These are phyloP conservation scores for Melanchra persicariae DNA, from an alignment of 2,888 invertebrate species.

Conservation along the genomic window DNA sequence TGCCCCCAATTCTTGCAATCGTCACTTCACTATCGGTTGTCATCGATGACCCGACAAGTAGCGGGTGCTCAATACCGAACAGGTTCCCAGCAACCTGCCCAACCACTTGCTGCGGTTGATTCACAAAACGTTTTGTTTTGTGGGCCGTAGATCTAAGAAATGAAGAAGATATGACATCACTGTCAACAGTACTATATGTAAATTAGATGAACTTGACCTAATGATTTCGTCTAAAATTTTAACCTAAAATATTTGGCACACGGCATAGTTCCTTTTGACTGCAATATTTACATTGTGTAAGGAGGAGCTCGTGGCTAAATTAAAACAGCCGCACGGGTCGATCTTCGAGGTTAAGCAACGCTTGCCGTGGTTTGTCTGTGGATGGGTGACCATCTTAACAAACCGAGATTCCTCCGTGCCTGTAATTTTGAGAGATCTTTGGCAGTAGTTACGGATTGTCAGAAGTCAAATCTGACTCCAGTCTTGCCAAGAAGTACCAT, in stretches of 20 bases:
- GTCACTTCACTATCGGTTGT: constrained; percentile 34
- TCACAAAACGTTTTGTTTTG: constrained; percentile 48
- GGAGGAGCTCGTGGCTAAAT: too few species aligned
- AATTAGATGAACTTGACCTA: constrained; percentile 2
- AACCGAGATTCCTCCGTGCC: too few species aligned
- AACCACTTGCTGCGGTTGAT: constrained; percentile 66
- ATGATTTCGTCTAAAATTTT: not conserved
- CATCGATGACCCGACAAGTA: constrained; percentile 68
- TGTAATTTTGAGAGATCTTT: too few species aligned
- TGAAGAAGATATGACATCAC: constrained; percentile 31
- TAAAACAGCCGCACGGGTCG: too few species aligned
- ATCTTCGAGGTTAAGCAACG: too few species aligned
- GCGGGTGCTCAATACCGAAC: constrained; percentile 77
- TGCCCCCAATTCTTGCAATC: constrained; percentile 47
- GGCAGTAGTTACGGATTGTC: too few species aligned
- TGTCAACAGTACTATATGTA: not conserved
- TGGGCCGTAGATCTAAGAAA: constrained; percentile 23
- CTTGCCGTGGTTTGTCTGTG: too few species aligned
- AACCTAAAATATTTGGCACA: not conserved
- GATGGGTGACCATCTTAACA: too few species aligned
- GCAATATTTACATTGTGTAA: not conserved
- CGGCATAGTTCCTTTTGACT: not conserved
- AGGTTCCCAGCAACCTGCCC: constrained; percentile 67
- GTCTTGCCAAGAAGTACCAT: too few species aligned
- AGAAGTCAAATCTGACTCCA: too few species aligned